These are phyloP conservation scores for Eupithecia abbreviata DNA, from an alignment of 2,888 invertebrate genomes.

Conservation along the genomic window DNA sequence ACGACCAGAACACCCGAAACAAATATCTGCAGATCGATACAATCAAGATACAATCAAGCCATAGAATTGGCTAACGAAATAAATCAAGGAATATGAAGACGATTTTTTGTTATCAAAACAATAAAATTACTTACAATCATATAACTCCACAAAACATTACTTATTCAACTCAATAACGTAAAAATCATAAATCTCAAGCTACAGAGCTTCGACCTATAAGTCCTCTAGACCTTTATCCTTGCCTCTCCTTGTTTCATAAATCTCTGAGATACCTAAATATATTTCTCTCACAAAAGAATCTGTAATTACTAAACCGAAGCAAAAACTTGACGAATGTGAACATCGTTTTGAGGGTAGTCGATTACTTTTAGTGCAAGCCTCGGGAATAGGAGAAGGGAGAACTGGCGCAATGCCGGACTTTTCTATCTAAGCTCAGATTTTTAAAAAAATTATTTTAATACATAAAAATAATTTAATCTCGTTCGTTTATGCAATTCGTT, in stretches of 20 bases:
- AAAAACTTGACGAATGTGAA: constrained; percentile 42
- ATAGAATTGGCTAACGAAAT: too few species aligned
- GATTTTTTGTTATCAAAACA: too few species aligned
- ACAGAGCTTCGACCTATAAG: neutral
- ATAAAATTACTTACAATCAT: too few species aligned
- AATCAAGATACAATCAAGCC: too few species aligned
- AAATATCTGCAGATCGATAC: too few species aligned
- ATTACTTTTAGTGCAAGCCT: constrained; percentile 41
- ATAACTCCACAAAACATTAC: neutral
- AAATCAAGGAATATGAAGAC: too few species aligned
- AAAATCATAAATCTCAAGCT: neutral
- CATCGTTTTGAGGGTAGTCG: constrained; percentile 41
- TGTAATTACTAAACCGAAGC: constrained; percentile 36
- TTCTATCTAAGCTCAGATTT: too few species aligned
- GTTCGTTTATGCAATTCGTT: too few species aligned
- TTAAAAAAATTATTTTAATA: too few species aligned
- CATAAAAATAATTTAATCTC: too few species aligned
- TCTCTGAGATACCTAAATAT: neutral
- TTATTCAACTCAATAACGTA: neutral
- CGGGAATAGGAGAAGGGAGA: neutral
- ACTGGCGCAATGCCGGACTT: neutral
- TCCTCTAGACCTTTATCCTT: constrained; percentile 9
- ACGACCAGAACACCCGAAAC: too few species aligned
- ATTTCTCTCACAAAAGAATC: constrained; percentile 7
- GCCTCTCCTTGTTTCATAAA: neutral